A percentile compares a stretch with the other conserved stretches of the same genome.
Conservation (phyloP, 2,797 vertebrate species). For the Chelmon rostratus region DNA sequence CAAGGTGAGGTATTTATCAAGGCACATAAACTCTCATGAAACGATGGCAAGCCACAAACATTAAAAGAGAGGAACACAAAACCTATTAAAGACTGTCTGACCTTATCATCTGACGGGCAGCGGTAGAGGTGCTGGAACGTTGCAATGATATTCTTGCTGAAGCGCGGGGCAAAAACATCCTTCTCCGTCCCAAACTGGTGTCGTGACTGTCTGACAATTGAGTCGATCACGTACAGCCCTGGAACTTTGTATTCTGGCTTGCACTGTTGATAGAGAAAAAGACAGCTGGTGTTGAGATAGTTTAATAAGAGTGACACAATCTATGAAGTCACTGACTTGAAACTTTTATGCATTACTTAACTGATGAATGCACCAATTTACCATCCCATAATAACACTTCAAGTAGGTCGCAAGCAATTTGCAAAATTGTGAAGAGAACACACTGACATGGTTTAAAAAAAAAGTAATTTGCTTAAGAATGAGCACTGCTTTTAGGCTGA, state of each 20-base stretch:
- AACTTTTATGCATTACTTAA: neutral
- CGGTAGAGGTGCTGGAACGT: constrained; percentile 99
- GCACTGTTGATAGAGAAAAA: constrained; percentile 85
- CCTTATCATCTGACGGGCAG: constrained; percentile 98
- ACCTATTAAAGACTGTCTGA: constrained; percentile 61
- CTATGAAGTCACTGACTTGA: neutral
- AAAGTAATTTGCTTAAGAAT: neutral
- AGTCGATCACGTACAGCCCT: constrained; percentile 98
- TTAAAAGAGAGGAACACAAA: constrained; percentile 24
- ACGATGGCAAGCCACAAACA: neutral
- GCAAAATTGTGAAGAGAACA: neutral
- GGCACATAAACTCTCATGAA: neutral
- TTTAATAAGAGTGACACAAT: neutral
- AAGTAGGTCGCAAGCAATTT: neutral
- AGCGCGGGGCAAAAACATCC: constrained; percentile 98
- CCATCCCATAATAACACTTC: neutral
- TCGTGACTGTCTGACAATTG: constrained; percentile 97
- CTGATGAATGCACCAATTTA: neutral
- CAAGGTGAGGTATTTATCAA: neutral
- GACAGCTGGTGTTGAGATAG: constrained; percentile 11
- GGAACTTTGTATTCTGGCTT: constrained; percentile 99
- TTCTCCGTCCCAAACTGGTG: constrained; percentile 99
- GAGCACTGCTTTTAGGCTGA: neutral
- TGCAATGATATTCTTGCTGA: constrained; percentile 98
- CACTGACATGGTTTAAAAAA: neutral